A percentile compares a stretch with the other conserved stretches of the same genome.
Evolutionary conservation across 2,797 vertebrate species (phyloP).

Genomic region (Malurus leucopterus): DNA sequence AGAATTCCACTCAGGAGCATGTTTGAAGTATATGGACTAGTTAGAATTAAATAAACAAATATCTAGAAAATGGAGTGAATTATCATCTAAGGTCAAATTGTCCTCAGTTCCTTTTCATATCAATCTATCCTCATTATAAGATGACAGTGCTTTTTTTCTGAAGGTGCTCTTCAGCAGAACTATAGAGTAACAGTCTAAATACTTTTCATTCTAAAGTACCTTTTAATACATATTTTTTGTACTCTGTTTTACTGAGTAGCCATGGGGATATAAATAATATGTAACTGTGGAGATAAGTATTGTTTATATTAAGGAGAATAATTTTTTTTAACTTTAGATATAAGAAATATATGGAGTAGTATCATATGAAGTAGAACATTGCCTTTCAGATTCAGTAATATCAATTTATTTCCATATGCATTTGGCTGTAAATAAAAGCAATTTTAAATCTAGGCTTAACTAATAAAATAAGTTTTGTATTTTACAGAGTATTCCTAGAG

Average conservation of each 20-base stretch:
- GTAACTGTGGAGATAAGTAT: neutral
- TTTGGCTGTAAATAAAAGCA: neutral
- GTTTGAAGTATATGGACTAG: neutral
- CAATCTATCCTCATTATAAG: neutral
- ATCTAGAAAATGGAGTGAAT: neutral
- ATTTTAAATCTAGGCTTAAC: neutral
- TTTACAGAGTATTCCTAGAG: constrained; percentile 90
- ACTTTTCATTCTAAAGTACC: neutral
- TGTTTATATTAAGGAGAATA: neutral
- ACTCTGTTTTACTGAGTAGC: neutral
- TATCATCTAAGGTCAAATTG: neutral
- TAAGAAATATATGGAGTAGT: neutral
- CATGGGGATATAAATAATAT: neutral
- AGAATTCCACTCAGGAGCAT: neutral
- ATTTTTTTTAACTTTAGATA: neutral
- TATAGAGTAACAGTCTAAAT: neutral
- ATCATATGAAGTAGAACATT: neutral
- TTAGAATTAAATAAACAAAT: neutral
- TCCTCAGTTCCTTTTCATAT: neutral
- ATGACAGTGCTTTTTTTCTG: neutral
- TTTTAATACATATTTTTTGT: neutral
- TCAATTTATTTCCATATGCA: neutral
- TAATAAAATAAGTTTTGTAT: neutral
- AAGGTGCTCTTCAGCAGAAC: neutral
- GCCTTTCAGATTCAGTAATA: neutral